Evolutionary conservation across 2,888 invertebrate species (phyloP), one percentile per base, ranked within the genome.

Genomic region (Trisateles emortualis): DNA sequence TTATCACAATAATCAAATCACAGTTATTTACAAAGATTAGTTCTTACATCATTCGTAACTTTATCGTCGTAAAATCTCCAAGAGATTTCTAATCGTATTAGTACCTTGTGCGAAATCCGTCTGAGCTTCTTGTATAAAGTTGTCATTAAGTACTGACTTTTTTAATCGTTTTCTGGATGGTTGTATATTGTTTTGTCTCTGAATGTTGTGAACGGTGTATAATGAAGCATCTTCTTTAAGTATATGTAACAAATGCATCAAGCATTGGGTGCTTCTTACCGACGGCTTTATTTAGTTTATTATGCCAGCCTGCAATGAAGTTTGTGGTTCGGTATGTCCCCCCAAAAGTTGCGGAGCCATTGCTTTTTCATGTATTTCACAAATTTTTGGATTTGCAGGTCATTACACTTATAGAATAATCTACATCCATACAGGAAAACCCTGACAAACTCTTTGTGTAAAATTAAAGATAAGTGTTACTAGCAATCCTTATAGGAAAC

Each of bases 391-490:
- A 46, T 36, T 46, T 38, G 36, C 29, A 29, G 36, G 35, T 36
- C 39, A 32, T 39, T 39, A 32, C n/a, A n/a, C n/a, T n/a, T n/a
- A n/a, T n/a, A n/a, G n/a, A n/a, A n/a, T n/a, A n/a, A n/a, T n/a
- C n/a, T 19, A 19, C 19, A 19, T 51, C 10, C 29, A 29, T 29
- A 29, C 9, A 29, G 6, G 24, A 24, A 69, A 65, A n/a, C 19
- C 29, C 29, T 29, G 29, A 29, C 10, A 29, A 29, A 9, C 6
- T 29, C 6, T 29, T 29, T 29, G 29, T 29, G 29, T 29, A 29
- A 29, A 29, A 19, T 19, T 19, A 19, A 19, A 19, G 19, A 19
- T 19, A 19, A 19, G 19, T 19, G 19, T 19, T 19, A 2, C 19
- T 19, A 19, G 19, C 19, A 19, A 19, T 19, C 19, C 19, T 5